A percentile compares a stretch with the other conserved stretches of the same genome.
These are phyloP conservation scores for Phaenicophaeus curvirostris DNA, from an alignment of 2,797 vertebrate species.

Conservation along the genomic window DNA sequence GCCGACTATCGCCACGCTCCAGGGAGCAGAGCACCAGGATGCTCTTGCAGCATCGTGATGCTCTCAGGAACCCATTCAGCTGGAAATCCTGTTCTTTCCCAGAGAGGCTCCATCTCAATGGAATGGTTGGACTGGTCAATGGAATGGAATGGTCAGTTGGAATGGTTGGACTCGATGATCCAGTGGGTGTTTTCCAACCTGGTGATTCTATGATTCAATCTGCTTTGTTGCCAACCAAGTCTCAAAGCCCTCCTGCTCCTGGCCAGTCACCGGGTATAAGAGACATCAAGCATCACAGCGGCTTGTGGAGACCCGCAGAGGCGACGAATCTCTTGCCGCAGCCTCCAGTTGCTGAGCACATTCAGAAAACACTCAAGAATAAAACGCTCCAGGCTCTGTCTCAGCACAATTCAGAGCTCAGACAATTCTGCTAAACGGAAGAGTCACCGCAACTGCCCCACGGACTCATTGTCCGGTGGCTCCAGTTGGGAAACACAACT, in stretches of 20 bases:
- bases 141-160: too few relatives aligned
- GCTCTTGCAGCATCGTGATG: not conserved
- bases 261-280: not conserved
- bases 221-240: not conserved
- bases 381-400: not conserved
- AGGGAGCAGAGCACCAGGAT: too few relatives aligned
- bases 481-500: too few relatives aligned
- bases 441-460: not conserved
- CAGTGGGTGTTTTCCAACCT: too few relatives aligned
- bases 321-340: not conserved
- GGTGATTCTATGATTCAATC: too few relatives aligned
- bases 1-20: fast-evolving
- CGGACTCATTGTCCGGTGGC: fast-evolving
- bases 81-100: not conserved
- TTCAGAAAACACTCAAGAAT: not conserved
- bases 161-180: too few relatives aligned
- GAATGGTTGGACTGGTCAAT: too few relatives aligned
- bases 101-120: not conserved
- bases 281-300: not conserved
- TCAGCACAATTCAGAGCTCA: too few relatives aligned
- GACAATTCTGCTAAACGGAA: too few relatives aligned
- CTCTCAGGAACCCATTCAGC: not conserved
- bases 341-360: not conserved
- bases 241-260: not conserved
- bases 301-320: not conserved